phyloP scores from a whole-genome alignment of 2,888 invertebrate species.

The Poecilobothrus nobilitatus region DNA sequence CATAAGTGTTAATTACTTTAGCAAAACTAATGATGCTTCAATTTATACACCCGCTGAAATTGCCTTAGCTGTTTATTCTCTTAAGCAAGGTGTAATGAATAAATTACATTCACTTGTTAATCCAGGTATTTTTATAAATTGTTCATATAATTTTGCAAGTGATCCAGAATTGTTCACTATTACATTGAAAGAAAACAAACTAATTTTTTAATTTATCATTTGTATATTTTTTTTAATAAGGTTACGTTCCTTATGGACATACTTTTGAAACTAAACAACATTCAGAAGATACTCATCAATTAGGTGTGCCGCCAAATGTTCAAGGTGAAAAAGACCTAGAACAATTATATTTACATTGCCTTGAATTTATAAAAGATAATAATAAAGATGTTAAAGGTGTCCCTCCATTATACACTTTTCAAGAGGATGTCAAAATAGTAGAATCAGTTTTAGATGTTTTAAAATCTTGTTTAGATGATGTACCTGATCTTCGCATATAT shows the following conservation, averaged over 20 bases:
- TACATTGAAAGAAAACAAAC: no score
- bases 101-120: slow-evolving; percentile 40
- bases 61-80: slow-evolving; percentile 44
- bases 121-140: slow-evolving; percentile 32
- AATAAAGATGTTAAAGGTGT: slow-evolving; percentile 22
- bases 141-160: not conserved
- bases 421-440: slow-evolving; percentile 33
- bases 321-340: slow-evolving; percentile 33
- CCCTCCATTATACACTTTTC: slow-evolving; percentile 44
- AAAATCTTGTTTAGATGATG: slow-evolving; percentile 25
- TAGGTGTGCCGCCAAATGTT: slow-evolving; percentile 43
- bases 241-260: slow-evolving; percentile 36
- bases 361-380: slow-evolving; percentile 37
- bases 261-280: slow-evolving; percentile 42
- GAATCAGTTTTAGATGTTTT: slow-evolving; percentile 27
- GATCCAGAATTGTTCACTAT: no score
- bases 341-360: slow-evolving; percentile 40
- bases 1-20: slow-evolving; percentile 37
- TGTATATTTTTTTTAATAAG: not conserved
- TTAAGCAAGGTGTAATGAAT: slow-evolving; percentile 43
- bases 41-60: slow-evolving; percentile 49
- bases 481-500: slow-evolving; percentile 28
- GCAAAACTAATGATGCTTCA: slow-evolving; percentile 27
- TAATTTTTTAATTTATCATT: not conserved
- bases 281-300: slow-evolving; percentile 44